Evolutionary conservation across 1,140 invertebrate species (phyloP).

Genomic region (Whitmania pigra): DNA sequence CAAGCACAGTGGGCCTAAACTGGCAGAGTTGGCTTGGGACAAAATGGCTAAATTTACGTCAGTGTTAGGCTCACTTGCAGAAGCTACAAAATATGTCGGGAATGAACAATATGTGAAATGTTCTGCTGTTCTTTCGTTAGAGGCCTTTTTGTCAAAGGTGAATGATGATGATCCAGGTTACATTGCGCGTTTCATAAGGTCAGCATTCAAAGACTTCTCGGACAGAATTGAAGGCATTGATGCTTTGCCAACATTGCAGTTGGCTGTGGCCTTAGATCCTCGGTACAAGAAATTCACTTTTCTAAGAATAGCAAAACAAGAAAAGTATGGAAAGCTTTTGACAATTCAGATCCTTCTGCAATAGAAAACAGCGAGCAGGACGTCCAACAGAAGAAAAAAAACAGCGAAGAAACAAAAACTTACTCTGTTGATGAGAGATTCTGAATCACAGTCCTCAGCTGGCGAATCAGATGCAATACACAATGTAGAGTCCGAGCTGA

Average conservation of each 20-base stretch:
- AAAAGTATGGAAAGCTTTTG: background rate
- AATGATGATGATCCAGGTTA: too few relatives aligned
- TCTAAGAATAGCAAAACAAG: background rate
- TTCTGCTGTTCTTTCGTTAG: background rate
- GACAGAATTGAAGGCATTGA: too few relatives aligned
- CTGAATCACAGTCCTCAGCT: too few relatives aligned
- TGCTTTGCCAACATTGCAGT: too few relatives aligned
- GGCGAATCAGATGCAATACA: too few relatives aligned
- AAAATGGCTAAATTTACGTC: background rate
- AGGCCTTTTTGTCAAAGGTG: too few relatives aligned
- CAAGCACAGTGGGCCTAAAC: background rate
- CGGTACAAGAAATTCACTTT: conserved; percentile 2
- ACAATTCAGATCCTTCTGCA: background rate
- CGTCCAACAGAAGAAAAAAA: background rate
- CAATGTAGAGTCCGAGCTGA: too few relatives aligned
- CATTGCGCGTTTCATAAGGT: too few relatives aligned
- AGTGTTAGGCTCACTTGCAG: background rate
- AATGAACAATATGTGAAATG: conserved; percentile 1
- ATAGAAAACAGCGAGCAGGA: background rate
- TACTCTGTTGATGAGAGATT: too few relatives aligned
- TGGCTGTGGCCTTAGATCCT: too few relatives aligned
- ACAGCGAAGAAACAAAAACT: too few relatives aligned
- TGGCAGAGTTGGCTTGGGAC: background rate
- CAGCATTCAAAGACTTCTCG: too few relatives aligned
- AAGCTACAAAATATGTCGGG: background rate